Base-by-base conservation (phyloP, 2,113 vertebrate genomes). In the Pycnonotus jocosus region DNA sequence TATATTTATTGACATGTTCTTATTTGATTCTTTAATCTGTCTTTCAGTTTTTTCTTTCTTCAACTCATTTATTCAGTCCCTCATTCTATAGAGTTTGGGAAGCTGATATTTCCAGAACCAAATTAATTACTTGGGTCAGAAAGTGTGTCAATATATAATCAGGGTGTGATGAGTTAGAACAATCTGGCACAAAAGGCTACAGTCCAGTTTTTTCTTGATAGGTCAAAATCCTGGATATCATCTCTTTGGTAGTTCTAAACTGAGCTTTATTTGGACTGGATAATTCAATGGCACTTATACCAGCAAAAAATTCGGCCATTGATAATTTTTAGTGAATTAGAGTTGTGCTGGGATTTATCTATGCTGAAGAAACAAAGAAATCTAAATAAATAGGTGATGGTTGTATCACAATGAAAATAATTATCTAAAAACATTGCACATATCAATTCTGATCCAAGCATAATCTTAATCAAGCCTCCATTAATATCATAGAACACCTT, bases 401-500 rank as follows among this genome's bases (percentile, higher is more conserved):
- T 38, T 94, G 21, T 83, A 96, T 74, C 80, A 95, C 76, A 95
- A 84, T 10, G 16, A 97, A 97, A 96, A 93, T 92, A 74, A 62
- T 85, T 86, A 84, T 64, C 31, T 90, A 27, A 62, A 92, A 81
- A 51, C 72, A 87, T 71, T 92, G 47, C 2, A 16, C 60, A 81
- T 90, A 60, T 44, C 38, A 88, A 27, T 90, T 90, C 81, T 92
- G 47, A 82, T 45, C 37, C 86, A 91, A 96, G 88, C 48, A 89
- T 76, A 95, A 91, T 87, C 88, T 72, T 95, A 97, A 96, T 93
- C 71, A 97, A 97, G 50, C 77, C 10, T 94, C 90, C 57, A 11
- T 68, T 92, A 93, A 92, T 90, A 95, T 90, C 88, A 94, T 28
- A 81, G 80, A 95, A 94, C 38, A 86, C 56, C 47, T 90, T 93